Base-by-base conservation (phyloP, 2,888 invertebrate species). In the Lithophane socia region DNA sequence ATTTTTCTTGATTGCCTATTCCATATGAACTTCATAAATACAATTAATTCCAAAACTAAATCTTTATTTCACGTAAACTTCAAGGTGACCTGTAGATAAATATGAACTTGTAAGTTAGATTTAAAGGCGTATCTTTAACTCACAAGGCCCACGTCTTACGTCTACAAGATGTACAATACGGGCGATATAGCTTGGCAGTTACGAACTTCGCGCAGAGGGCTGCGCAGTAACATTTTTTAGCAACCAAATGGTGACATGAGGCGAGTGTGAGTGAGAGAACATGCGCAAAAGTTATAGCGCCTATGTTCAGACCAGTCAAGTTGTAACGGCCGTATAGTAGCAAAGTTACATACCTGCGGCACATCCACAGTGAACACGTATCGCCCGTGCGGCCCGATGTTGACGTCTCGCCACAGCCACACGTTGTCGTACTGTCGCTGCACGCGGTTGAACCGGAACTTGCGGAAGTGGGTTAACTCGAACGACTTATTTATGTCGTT, bases 321-420 rank as follows among this genome's bases (percentile, higher is more conserved):
- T 1, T 29, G 29, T 29, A 29, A 29, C 29, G 29, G 29, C 29
- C 29, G 29, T 29, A 29, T 1, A 29, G 29, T 29, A 29, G 29
- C 29, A 29, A 29, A 29, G 29, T 29, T 29, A 29, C 52, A 24
- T 66, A 92, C 93, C 92, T 98, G 97, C 0, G 99, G 99, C n/a
- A 99, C 99, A 60, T 98, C 98, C 64, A 98, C 96, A 76, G 98
- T 98, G 95, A 99, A 99, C 77, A 99, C 98, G 91, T 97, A 98
- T 10, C 99, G 97, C 0, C 99, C 99, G 94, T 99, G 99, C 37
- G 99, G 99, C 0, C 94, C 99, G 91, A 99, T 99, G 94, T 99
- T 99, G 72, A 99, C 98, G 95, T 99, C 99, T 82, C 98, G 98
- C 99, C 99, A 99, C 73, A 99, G 95, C 99, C 99, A 99, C 77